These are phyloP conservation scores for Okapia johnstoni DNA, from an alignment of 2,113 vertebrate genomes.

Conservation along the genomic window DNA sequence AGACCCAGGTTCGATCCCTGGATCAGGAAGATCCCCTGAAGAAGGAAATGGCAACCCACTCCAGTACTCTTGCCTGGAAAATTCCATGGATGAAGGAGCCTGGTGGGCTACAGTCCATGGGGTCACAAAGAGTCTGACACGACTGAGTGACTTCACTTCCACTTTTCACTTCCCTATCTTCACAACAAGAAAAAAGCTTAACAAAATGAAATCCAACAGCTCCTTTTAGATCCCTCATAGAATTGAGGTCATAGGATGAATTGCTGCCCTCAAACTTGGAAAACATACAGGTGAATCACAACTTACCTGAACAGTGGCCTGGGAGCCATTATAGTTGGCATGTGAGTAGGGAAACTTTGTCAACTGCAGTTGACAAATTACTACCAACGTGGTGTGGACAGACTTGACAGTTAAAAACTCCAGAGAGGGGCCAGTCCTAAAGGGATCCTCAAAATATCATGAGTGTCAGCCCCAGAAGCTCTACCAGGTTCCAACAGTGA, in stretches of 20 bases:
- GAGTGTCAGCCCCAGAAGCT: neutral
- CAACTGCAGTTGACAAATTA: neutral
- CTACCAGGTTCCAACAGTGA: neutral
- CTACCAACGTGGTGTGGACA: neutral
- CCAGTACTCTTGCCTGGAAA: neutral
- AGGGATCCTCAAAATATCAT: neutral
- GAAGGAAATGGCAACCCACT: neutral
- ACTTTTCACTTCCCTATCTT: neutral
- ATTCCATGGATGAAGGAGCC: neutral
- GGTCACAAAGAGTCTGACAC: neutral
- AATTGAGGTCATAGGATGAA: neutral
- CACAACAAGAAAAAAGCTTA: neutral
- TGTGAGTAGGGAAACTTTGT: neutral
- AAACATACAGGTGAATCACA: neutral
- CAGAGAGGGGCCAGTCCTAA: neutral
- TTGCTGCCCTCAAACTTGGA: neutral
- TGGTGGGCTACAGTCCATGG: neutral
- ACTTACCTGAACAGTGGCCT: neutral
- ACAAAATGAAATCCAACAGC: neutral
- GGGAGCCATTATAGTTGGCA: neutral
- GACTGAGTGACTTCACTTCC: neutral
- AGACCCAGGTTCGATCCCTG: neutral
- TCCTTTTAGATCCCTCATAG: neutral
- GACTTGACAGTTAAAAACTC: neutral
- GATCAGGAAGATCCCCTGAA: neutral